Base-by-base conservation (phyloP, 2,113 vertebrate genomes). In the Orycteropus afer region DNA sequence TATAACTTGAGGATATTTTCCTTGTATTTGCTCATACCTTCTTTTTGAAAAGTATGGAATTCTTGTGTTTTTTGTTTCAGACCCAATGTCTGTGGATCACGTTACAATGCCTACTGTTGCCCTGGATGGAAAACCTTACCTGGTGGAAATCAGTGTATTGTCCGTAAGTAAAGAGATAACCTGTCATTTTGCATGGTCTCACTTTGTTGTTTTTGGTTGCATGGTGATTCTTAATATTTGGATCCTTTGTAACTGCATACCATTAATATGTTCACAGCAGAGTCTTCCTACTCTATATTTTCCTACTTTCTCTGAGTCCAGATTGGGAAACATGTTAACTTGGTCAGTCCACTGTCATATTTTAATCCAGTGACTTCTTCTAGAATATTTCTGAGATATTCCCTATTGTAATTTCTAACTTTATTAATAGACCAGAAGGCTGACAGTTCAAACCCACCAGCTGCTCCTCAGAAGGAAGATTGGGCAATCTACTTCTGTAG, bases 101-200 rank as follows among this genome's bases (percentile, higher is more conserved):
- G 99, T 97, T 99, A 99, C 98, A 99, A 99, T 88, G 99, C 99
- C 81, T 99, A 99, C 98, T 99, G 99, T 98, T 99, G 99, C 96
- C 99, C 99, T 73, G 99, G 99, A 92, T 99, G 99, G 99, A 99
- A 99, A 98, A 99, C 99, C 4, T 98, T 99, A 97, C 99, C 99
- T 77, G 99, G 99, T 97, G 99, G 99, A 97, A 99, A 99, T 98
- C 99, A 99, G 95, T 99, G 99, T 98, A 99, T 99, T 96, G 99
- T 99, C 95, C 99, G 99, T 99, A 98, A 99, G 99, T 99, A 96
- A 90, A 96, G 25, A 69, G 86, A 67, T 3, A 3, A 15, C 23
- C 45, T 59, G 12, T 76, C 27, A 7, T 59, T 94, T 42, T 73
- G 45, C 4, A 15, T 51, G 9, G 8, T 57, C 63, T 49, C 42